phyloP scores from a whole-genome alignment of 1,140 invertebrate genomes.

The Ceratosolen solmsi region DNA sequence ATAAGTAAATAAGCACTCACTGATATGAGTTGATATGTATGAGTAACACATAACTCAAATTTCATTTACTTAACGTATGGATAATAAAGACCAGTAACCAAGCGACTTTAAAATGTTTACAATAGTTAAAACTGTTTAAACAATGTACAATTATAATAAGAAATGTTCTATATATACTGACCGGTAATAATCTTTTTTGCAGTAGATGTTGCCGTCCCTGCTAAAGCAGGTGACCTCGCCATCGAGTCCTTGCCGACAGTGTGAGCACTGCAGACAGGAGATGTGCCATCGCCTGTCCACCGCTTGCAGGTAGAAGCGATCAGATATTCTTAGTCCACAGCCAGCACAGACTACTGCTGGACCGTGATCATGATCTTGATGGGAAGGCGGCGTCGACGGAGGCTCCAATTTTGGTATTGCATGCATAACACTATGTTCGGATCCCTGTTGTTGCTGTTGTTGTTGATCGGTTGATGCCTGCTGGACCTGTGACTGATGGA shows the following conservation, averaged over 20 bases:
- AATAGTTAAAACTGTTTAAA: too few relatives aligned
- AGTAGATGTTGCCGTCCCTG: slow-evolving; percentile 94
- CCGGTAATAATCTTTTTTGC: slow-evolving; percentile 98
- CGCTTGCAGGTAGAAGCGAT: slow-evolving; percentile 93
- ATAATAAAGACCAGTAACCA: too few relatives aligned
- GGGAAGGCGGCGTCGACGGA: slow-evolving; percentile 72
- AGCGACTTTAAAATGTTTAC: too few relatives aligned
- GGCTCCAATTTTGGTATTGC: slow-evolving; percentile 75
- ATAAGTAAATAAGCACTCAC: too few relatives aligned
- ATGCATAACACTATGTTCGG: slow-evolving; percentile 61
- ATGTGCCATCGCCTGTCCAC: slow-evolving; percentile 95
- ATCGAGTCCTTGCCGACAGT: slow-evolving; percentile 91
- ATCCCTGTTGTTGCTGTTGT: slow-evolving; percentile 60
- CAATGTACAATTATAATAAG: too few relatives aligned
- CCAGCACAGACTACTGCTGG: slow-evolving; percentile 83
- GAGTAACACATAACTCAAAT: too few relatives aligned
- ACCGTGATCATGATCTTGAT: slow-evolving; percentile 57
- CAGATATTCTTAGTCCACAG: slow-evolving; percentile 87
- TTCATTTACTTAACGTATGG: too few relatives aligned
- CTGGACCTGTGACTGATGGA: slow-evolving; percentile 64
- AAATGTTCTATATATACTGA: too few relatives aligned
- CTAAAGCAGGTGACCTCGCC: slow-evolving; percentile 95
- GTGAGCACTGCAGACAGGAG: slow-evolving; percentile 91
- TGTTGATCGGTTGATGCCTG: slow-evolving; percentile 42
- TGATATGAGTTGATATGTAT: too few relatives aligned